Evolutionary conservation across 2,888 invertebrate genomes (phyloP).

Genomic region (Polymixis flavicincta): DNA sequence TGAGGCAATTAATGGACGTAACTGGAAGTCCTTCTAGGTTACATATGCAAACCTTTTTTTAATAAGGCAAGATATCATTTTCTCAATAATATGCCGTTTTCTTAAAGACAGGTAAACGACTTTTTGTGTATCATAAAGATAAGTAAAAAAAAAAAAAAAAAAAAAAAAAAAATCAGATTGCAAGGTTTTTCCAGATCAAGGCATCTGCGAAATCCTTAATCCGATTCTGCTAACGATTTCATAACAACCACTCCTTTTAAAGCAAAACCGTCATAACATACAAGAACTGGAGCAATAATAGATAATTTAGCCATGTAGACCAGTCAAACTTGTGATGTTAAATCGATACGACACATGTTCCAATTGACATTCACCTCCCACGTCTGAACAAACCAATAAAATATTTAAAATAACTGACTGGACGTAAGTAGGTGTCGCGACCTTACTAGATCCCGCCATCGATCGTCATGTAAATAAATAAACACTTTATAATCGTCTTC

Average conservation of each 20-base stretch:
- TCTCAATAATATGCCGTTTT: neutral
- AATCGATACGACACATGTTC: slow-evolving; percentile 64
- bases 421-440: slow-evolving; percentile 59
- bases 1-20: slow-evolving; percentile 20
- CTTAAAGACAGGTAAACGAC: neutral
- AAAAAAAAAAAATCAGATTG: slow-evolving; percentile 24
- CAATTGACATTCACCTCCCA: slow-evolving; percentile 62
- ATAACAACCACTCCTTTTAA: slow-evolving; percentile 32
- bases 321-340: slow-evolving; percentile 41
- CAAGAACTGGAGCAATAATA: slow-evolving; percentile 47
- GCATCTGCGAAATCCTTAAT: slow-evolving; percentile 32
- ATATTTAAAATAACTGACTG: slow-evolving; percentile 64
- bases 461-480: slow-evolving; percentile 58
- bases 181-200: slow-evolving; percentile 24
- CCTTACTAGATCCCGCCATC: slow-evolving; percentile 52
- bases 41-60: neutral
- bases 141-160: too few relatives aligned
- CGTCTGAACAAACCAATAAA: slow-evolving; percentile 58
- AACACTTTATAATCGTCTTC: slow-evolving; percentile 31
- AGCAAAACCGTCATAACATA: slow-evolving; percentile 29
- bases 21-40: slow-evolving; percentile 20
- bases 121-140: neutral
- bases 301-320: slow-evolving; percentile 46
- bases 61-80: neutral
- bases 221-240: slow-evolving; percentile 19